These are phyloP conservation scores for Diarsia dahlii DNA, from an alignment of 2,888 invertebrate genomes.

Conservation along the genomic window DNA sequence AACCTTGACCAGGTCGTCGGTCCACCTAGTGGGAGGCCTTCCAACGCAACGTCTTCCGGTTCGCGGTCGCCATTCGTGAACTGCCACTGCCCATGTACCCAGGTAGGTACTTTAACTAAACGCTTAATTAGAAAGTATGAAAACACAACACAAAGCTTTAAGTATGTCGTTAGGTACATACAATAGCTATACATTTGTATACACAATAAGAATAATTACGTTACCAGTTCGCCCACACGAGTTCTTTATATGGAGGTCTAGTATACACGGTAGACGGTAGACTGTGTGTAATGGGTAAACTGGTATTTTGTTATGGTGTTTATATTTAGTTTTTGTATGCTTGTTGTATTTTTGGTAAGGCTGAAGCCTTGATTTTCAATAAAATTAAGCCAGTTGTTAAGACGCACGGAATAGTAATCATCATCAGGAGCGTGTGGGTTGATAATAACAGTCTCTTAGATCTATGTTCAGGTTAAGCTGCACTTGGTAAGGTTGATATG, in stretches of 20 bases:
- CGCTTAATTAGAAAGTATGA: constrained; percentile 51
- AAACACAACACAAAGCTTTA: constrained; percentile 16
- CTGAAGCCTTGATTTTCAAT: background rate
- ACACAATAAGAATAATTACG: constrained; percentile 56
- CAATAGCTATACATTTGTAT: constrained; percentile 33
- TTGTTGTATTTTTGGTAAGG: background rate
- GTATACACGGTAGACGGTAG: constrained; percentile 45
- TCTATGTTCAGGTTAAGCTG: too few species aligned
- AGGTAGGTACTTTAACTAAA: background rate
- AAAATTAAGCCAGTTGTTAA: background rate
- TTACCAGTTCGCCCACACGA: constrained; percentile 53
- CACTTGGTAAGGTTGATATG: too few species aligned
- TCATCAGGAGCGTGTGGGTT: too few species aligned
- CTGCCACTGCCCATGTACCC: too few species aligned
- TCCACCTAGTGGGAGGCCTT: too few species aligned
- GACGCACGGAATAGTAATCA: too few species aligned
- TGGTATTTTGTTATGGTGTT: constrained; percentile 18
- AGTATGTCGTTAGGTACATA: constrained; percentile 45
- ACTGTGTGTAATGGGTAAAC: constrained; percentile 31
- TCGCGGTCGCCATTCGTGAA: too few species aligned
- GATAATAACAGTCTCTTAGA: too few species aligned
- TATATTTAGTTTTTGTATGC: constrained; percentile 2
- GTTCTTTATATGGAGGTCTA: constrained; percentile 38
- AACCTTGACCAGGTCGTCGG: too few species aligned
- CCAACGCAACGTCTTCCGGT: too few species aligned